Conservation (phyloP, 2,888 invertebrate genomes). For the Plebejus anna region DNA sequence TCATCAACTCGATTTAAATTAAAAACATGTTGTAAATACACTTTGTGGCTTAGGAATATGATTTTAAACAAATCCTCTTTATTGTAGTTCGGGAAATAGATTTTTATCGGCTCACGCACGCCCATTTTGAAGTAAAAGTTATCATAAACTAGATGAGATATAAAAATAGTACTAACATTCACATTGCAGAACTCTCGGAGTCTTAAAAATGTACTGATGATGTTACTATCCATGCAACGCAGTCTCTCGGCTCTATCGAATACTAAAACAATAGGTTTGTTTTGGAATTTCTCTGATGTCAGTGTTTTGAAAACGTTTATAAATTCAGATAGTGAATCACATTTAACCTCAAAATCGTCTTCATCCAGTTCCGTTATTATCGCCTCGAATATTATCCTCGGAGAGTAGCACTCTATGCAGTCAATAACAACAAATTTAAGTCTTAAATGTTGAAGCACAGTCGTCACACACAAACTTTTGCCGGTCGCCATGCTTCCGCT, state of each 20-base stretch:
- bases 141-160: constrained; percentile 89
- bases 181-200: constrained; percentile 86
- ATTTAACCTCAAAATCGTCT: constrained; percentile 71
- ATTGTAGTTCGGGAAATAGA: constrained; percentile 90
- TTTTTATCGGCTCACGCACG: constrained; percentile 83
- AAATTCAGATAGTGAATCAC: constrained; percentile 85
- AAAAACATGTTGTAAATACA: constrained; percentile 57
- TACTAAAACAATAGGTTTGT: constrained; percentile 81
- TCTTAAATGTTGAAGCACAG: constrained; percentile 78
- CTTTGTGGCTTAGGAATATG: constrained; percentile 61
- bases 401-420: constrained; percentile 90
- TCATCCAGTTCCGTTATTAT: constrained; percentile 81
- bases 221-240: constrained; percentile 85
- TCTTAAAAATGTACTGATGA: constrained; percentile 86
- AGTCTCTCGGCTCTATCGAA: constrained; percentile 91
- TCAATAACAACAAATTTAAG: constrained; percentile 84
- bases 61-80: constrained; percentile 83
- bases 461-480: constrained; percentile 85
- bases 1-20: constrained; percentile 49
- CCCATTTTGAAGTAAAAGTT: constrained; percentile 87
- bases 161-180: constrained; percentile 86
- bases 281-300: constrained; percentile 45
- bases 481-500: constrained; percentile 92
- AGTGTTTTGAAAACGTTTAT: constrained; percentile 69
- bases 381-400: constrained; percentile 87